Percentiles rank a stretch among this genome's conserved stretches.
Evolutionary conservation across 2,113 vertebrate species (phyloP).

Genomic region (Thermophis baileyi): DNA sequence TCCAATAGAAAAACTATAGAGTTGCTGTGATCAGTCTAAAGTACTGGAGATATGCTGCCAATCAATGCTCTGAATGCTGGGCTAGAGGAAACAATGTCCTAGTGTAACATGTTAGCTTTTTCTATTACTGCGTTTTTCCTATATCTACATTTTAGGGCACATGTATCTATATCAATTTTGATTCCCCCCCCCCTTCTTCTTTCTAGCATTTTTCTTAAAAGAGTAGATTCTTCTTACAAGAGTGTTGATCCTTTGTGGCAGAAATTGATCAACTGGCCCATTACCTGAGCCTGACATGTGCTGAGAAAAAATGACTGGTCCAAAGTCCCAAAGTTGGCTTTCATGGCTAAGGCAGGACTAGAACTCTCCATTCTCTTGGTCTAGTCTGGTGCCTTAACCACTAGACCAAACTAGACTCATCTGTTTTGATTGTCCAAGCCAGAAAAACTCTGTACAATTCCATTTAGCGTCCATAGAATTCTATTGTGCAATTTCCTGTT

Average conservation of each 20-base stretch:
- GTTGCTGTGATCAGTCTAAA: background rate
- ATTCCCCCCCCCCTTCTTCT: too few species aligned
- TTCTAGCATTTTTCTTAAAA: background rate
- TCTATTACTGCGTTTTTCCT: background rate
- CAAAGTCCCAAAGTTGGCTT: background rate
- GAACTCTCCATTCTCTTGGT: background rate
- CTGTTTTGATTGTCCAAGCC: background rate
- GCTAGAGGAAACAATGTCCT: background rate
- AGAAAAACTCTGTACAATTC: background rate
- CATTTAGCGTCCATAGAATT: background rate
- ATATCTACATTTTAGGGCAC: background rate
- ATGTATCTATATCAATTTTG: background rate
- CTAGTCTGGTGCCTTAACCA: background rate
- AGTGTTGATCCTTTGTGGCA: background rate
- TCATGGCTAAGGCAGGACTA: background rate
- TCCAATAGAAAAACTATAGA: background rate
- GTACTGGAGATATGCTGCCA: background rate
- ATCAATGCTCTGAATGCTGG: background rate
- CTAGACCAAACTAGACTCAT: background rate
- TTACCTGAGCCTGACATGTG: background rate
- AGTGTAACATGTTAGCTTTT: background rate
- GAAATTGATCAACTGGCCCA: background rate
- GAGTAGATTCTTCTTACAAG: background rate
- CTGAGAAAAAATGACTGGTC: background rate
- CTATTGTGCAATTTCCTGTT: background rate